phyloP scores from a whole-genome alignment of 2,888 invertebrate genomes.

The Chaetoderma sp. region DNA sequence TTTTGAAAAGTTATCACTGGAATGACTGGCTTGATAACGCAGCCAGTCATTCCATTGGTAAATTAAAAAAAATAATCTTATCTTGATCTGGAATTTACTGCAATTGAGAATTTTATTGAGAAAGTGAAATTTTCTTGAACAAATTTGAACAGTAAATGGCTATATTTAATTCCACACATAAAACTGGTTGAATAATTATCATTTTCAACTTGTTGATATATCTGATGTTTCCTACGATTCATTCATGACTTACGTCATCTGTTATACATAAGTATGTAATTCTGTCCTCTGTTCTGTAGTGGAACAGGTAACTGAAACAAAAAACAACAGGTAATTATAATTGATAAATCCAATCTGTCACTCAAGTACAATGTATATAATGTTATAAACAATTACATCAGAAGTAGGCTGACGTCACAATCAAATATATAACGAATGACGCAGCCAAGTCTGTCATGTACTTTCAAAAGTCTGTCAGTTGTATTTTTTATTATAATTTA shows the following conservation, averaged over 20 bases:
- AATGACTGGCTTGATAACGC: no score
- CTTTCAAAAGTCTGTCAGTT: background rate
- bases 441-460: background rate
- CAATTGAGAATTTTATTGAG: no score
- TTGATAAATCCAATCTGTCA: background rate
- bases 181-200: no score
- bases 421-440: background rate
- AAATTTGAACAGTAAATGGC: no score
- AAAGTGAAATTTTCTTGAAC: no score
- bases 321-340: constrained; percentile 8
- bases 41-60: no score
- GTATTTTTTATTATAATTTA: background rate
- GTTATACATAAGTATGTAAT: constrained; percentile 95
- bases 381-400: background rate
- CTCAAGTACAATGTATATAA: background rate
- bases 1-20: no score
- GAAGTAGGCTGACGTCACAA: background rate
- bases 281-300: constrained; percentile 88
- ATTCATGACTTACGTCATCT: constrained; percentile 74
- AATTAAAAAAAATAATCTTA: no score
- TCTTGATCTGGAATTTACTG: no score
- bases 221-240: no score
- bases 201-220: no score
- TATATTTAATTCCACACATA: no score
- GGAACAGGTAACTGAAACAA: constrained; percentile 83